A percentile compares a stretch with the other conserved stretches of the same genome.
Evolutionary conservation across 1,140 invertebrate species (phyloP).

Genomic region (Caenorhabditis briggsae): DNA sequence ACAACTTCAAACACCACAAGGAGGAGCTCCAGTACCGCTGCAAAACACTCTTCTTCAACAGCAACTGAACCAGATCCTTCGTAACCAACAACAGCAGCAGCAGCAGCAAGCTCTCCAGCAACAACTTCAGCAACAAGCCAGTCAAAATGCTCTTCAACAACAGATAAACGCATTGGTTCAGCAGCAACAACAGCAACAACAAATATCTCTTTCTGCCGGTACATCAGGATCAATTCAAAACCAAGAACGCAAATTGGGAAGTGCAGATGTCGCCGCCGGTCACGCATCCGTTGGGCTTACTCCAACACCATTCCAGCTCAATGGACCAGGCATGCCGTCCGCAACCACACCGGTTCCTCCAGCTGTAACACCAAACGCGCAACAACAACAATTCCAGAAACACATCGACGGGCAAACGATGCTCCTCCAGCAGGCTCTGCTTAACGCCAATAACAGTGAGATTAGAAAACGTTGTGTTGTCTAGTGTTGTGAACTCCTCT

Average conservation of each 20-base stretch:
- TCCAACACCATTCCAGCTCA: conserved; percentile 4
- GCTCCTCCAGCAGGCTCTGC: conserved; percentile 13
- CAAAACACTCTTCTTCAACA: background rate
- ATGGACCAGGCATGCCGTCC: background rate
- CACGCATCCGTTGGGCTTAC: background rate
- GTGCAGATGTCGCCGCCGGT: background rate
- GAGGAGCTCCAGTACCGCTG: background rate
- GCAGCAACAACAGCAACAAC: conserved; percentile 17
- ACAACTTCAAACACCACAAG: conserved; percentile 30
- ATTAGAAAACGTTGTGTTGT: conserved; percentile 4
- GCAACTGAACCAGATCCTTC: background rate
- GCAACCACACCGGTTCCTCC: conserved; percentile 15
- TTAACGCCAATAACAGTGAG: conserved; percentile 15
- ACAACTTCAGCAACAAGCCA: background rate
- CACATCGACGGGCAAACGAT: conserved; percentile 33
- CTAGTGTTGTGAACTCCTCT: background rate
- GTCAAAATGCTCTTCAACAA: conserved; percentile 3
- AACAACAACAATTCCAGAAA: conserved; percentile 52
- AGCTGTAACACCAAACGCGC: conserved; percentile 9
- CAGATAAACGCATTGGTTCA: conserved; percentile 3
- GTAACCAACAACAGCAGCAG: conserved; percentile 7
- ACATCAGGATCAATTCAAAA: background rate
- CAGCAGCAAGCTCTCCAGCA: background rate
- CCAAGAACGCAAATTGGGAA: background rate
- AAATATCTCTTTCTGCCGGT: background rate